Conservation (phyloP, 2,113 vertebrate genomes). For the Spea multiplicata region DNA sequence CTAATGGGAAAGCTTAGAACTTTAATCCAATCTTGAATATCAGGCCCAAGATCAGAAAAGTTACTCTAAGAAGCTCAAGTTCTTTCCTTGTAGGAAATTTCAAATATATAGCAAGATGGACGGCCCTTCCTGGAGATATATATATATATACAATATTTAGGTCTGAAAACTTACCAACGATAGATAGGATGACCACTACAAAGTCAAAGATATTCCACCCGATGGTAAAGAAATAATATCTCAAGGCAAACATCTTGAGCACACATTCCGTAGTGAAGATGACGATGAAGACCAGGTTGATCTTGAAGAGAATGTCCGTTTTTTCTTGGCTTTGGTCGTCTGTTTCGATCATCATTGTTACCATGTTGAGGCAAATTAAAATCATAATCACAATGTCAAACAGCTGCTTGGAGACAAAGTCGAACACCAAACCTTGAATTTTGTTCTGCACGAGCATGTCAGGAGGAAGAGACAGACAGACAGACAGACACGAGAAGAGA, state of each 20-base stretch:
- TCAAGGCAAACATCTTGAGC: conserved; percentile 86
- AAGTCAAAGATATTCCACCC: conserved; percentile 98
- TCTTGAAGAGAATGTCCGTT: conserved; percentile 83
- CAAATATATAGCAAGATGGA: no score
- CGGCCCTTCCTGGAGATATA: no score
- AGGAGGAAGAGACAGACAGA: conserved; percentile 25
- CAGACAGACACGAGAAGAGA: conserved; percentile 12
- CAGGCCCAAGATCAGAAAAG: no score
- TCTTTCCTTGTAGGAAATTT: no score
- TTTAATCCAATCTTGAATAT: no score
- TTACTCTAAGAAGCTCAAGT: no score
- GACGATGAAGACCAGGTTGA: conserved; percentile 88
- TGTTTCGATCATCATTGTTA: conserved; percentile 98
- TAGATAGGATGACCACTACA: conserved; percentile 92
- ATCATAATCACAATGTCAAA: conserved; percentile 98
- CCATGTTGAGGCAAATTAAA: conserved; percentile 97
- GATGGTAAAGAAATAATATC: conserved; percentile 88
- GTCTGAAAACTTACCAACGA: conserved; percentile 72
- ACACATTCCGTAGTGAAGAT: conserved; percentile 89
- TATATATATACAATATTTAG: no score
- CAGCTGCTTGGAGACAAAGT: conserved; percentile 85
- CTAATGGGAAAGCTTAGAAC: not conserved
- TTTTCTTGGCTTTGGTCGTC: conserved; percentile 87
- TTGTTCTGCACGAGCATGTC: conserved; percentile 72
- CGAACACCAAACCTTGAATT: conserved; percentile 85